A percentile compares a stretch with the other conserved stretches of the same genome.
phyloP scores from a whole-genome alignment of 2,888 invertebrate species.

The Andrena fulva region DNA sequence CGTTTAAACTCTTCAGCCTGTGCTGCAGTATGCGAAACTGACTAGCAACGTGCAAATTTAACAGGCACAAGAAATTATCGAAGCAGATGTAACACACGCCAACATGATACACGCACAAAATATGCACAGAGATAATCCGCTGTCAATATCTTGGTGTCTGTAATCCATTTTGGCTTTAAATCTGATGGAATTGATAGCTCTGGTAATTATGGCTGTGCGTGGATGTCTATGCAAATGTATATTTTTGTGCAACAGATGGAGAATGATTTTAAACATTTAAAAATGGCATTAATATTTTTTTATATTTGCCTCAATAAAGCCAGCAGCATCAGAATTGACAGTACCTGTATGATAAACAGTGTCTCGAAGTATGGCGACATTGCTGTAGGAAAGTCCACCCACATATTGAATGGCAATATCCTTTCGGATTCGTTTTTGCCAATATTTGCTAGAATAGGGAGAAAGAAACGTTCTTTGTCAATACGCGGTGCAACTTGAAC shows the following conservation, averaged over 20 bases:
- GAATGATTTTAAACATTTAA: too few species aligned
- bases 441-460: constrained; percentile 57
- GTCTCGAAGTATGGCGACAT: constrained; percentile 71
- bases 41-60: constrained; percentile 64
- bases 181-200: too few species aligned
- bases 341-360: constrained; percentile 66
- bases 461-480: too few species aligned
- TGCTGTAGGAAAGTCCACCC: constrained; percentile 59
- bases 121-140: background rate
- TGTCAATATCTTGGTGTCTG: background rate
- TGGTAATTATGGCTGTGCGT: too few species aligned
- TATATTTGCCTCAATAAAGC: too few species aligned
- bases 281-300: too few species aligned
- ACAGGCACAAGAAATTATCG: constrained; percentile 67
- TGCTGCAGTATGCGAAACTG: constrained; percentile 70
- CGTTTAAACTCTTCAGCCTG: constrained; percentile 49
- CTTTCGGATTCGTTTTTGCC: constrained; percentile 66
- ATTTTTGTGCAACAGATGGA: too few species aligned
- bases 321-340: too few species aligned
- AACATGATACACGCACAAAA: constrained; percentile 47
- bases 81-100: constrained; percentile 72
- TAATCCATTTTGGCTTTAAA: too few species aligned
- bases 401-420: constrained; percentile 60
- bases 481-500: background rate
- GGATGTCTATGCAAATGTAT: too few species aligned